phyloP scores from a whole-genome alignment of 2,888 invertebrate genomes.

The Lithophane ornitopus region DNA sequence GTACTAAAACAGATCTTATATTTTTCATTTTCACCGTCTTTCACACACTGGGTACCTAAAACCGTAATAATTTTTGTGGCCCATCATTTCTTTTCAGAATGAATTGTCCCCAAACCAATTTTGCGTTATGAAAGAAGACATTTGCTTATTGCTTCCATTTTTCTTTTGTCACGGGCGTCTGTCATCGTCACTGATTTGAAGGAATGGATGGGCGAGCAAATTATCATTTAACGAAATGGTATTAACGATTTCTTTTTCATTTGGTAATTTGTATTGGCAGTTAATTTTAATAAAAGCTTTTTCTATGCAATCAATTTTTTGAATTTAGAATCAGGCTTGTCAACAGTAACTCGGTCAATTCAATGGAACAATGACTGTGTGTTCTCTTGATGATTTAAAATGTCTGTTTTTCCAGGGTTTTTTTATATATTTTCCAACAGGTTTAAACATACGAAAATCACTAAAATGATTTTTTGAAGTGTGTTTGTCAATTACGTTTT shows the following conservation, averaged over 20 bases:
- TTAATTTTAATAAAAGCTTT: conserved; percentile 35
- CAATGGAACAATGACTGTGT: neutral
- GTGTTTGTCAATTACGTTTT: conserved; percentile 9
- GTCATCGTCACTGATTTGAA: conserved; percentile 79
- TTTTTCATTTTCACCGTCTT: conserved; percentile 57
- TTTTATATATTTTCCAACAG: neutral
- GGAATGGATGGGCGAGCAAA: conserved; percentile 76
- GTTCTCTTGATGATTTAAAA: conserved; percentile 11
- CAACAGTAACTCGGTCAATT: conserved; percentile 4
- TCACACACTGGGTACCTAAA: conserved; percentile 42
- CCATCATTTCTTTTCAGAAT: conserved; percentile 77
- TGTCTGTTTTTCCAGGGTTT: neutral
- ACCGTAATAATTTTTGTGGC: conserved; percentile 79
- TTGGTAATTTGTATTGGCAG: conserved; percentile 29
- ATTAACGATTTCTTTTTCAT: conserved; percentile 51
- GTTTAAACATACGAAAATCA: neutral
- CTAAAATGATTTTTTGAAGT: conserved; percentile 21
- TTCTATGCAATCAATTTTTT: conserved; percentile 6
- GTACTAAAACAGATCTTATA: conserved; percentile 58
- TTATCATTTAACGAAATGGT: conserved; percentile 57
- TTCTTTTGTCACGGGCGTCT: conserved; percentile 83
- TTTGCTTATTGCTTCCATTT: conserved; percentile 87
- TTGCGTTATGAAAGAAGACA: conserved; percentile 86
- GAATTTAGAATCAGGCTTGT: conserved; percentile 3
- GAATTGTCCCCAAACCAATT: conserved; percentile 87